Conservation (phyloP, 2,113 vertebrate genomes). For the Elanus axillaris region DNA sequence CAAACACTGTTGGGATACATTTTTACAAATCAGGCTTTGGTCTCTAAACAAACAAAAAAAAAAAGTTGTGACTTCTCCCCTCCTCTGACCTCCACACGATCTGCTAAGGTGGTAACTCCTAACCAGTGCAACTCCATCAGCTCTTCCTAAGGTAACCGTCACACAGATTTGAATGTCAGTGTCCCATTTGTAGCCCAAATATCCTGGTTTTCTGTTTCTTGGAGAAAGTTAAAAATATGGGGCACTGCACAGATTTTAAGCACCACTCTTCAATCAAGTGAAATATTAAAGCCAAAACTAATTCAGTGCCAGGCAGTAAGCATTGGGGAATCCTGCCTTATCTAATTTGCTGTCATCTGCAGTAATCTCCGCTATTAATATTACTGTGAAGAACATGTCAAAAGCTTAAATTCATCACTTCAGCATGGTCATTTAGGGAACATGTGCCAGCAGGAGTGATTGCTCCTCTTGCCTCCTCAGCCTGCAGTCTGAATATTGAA, state of each 20-base stretch:
- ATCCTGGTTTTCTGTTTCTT: neutral
- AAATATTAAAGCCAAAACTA: conserved; percentile 28
- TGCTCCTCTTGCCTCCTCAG: neutral
- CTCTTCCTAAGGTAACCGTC: fast-evolving
- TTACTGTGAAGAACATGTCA: neutral
- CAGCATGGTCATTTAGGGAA: neutral
- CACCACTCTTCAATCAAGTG: conserved; percentile 13
- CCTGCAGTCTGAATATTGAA: neutral
- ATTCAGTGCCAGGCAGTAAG: neutral
- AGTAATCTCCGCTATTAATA: conserved; percentile 13
- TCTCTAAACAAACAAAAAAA: neutral
- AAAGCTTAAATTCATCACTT: neutral
- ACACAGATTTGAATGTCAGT: fast-evolving
- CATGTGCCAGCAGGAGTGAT: neutral
- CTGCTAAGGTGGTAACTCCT: neutral
- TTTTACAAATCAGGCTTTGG: neutral
- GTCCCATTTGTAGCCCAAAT: neutral
- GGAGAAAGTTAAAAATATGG: neutral
- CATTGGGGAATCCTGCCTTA: neutral
- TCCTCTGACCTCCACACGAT: neutral
- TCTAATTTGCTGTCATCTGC: conserved; percentile 27
- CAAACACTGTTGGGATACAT: neutral
- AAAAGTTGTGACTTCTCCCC: neutral
- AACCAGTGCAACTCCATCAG: neutral
- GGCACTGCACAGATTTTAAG: neutral